Evolutionary conservation across 2,113 vertebrate species (phyloP), one percentile per base, ranked within the genome.

Genomic region (Lophochroa leadbeateri): DNA sequence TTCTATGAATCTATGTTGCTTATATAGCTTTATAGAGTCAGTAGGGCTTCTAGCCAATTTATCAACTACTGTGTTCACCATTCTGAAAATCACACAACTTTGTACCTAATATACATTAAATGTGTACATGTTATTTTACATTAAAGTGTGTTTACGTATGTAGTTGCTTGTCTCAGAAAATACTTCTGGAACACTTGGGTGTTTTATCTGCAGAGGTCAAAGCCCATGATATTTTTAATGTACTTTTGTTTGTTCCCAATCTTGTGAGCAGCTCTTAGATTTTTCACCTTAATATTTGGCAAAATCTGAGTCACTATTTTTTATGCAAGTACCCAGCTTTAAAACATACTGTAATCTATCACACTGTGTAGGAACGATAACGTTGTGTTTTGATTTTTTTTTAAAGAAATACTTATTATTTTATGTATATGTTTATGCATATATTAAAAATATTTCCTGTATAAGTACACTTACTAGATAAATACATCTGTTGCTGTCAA

Each of bases 51-150:
- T 33, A 52, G 17, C 47, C 35, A 46, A 2, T 83, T 60, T 74
- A 52, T 35, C 27, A 68, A 3, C 39, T 57, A 0, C 37, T 85
- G 0, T 7, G 15, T 65, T 86, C 6, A 11, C 23, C 0, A 0
- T 77, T 90, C 31, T 72, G 39, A 35, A 79, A 49, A 75, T 64
- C 58, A 29, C 13, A 11, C 13, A 17, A 0, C 25, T 85, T 85
- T 60, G 19, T 79, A 75, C 37, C 28, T 24, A 9, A 1, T 37
- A 6, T 27, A 13, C 1, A 0, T 75, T 37, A 53, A 67, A 47
- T 49, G 9, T 11, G 4, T 63, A 21, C 11, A 24, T 23, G 1
- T 41, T 13, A 52, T 28, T 85, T 82, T 90, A 12, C 28, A 53
- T 85, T 68, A 33, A 71, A 82, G 44, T 46, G 14, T 79, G 16